Evolutionary conservation across 2,888 invertebrate species (phyloP), one percentile per base, ranked within the genome.

Genomic region (Drosophila sordidula): DNA sequence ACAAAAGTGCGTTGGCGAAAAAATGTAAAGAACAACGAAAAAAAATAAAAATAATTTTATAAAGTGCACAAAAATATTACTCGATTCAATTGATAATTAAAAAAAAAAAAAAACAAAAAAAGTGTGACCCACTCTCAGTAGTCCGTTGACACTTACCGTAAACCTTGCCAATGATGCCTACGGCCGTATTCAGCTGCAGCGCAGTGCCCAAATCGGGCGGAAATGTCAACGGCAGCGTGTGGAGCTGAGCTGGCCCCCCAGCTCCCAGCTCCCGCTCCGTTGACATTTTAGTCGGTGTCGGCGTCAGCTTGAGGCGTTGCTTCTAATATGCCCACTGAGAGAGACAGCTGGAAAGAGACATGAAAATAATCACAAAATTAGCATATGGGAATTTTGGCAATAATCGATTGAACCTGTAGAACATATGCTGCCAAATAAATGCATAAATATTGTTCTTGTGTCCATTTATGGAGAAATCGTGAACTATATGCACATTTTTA

Each of bases 191-290:
- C 70, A 93, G 89, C 56, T 93, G 93, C 66, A 93, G 86, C 38
- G 92, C 80, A 50, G 93, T 92, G 80, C 93, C 93, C 76, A 94
- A 90, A 90, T 93, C 93, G 62, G 93, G 78, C n/a, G 73, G 92
- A 78, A 86, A 90, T 65, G 89, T 85, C 75, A 93, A 91, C 85
- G 94, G 92, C 75, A 93, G 90, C 63, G 93, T 92, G 84, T 93
- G 91, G 89, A 92, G 90, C 88, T 92, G 91, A 83, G 93, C 93
- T 91, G 93, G 93, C 79, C 91, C 92, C 55, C 93, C 92, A 44
- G 92, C 93, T 34, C 34, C 34, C 89, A 94, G 91, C 91, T 94
- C 94, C 80, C 94, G 93, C 91, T 94, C 94, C 86, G 94, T 93
- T 76, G 94, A 94, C 94, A 94, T 94, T 87, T 92, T 93, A 67